Base-by-base conservation (phyloP, 2,797 vertebrate species). In the Coendou prehensilis region DNA sequence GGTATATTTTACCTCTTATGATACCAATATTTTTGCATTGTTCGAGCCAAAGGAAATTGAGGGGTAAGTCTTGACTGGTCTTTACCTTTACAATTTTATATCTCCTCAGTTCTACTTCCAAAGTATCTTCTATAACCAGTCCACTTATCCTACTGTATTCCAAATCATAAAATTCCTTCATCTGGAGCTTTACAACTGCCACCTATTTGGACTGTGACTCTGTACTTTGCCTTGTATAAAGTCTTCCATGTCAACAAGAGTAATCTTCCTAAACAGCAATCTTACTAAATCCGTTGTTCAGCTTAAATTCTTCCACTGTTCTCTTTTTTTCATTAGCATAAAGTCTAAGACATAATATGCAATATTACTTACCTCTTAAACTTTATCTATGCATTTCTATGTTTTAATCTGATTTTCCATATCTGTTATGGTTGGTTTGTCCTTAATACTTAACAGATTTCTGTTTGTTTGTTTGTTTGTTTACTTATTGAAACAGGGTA, bases 381-480 rank as follows among this genome's bases (percentile, higher is more conserved):
- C 4, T 26, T 79, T 64, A 61, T 37, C 23, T 93, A 17, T 79
- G 2, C 2, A 71, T 81, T 63, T 73, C 0, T 50, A 13, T 47
- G 13, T 80, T 87, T 54, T 56, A 59, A 63, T 67, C 13, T 69
- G 20, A 26, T 20, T 87, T 88, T 14, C n/a, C 59, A 47, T 1
- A 61, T 61, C n/a, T 87, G 8, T 23, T 78, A 22, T 80, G 33
- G 0, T 41, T 90, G 84, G 0, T 41, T 91, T 56, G n/a, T 79
- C 50, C 17, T 82, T 85, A 89, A 5, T 83, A 78, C 52, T 26
- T 67, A 81, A 81, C 96, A 57, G 9, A 91, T 81, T 85, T 89
- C 10, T 15, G 64, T 14, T 64, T 47, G 5, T 75, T 75, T 76
- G 5, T 75, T 75, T 76, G 73, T 7, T 76, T 50, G 13, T 30